A percentile compares a stretch with the other conserved stretches of the same genome.
Evolutionary conservation across 1,140 invertebrate species (phyloP).

Genomic region (Bicyclus anynana): DNA sequence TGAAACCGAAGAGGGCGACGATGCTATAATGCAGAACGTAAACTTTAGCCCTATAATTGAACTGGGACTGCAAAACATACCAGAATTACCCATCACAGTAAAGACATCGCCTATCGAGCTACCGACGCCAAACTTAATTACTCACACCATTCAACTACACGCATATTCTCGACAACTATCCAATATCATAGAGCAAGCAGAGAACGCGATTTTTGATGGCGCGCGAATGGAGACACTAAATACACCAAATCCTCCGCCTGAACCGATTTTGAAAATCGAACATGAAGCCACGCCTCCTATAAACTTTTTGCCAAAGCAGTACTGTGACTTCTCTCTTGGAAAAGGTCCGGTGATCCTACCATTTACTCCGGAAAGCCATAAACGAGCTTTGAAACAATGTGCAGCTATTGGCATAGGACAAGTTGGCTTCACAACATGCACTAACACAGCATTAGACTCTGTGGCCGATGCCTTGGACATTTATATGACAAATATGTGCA

Average conservation of each 20-base stretch:
- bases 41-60: slow-evolving; percentile 75
- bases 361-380: slow-evolving; percentile 66
- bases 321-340: slow-evolving; percentile 67
- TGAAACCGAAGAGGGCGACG: slow-evolving; percentile 52
- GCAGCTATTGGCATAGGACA: slow-evolving; percentile 70
- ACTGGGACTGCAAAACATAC: slow-evolving; percentile 71
- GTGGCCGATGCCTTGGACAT: slow-evolving; percentile 65
- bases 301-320: slow-evolving; percentile 62
- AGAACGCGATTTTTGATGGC: slow-evolving; percentile 56
- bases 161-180: slow-evolving; percentile 50
- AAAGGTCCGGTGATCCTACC: slow-evolving; percentile 60
- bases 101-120: slow-evolving; percentile 65
- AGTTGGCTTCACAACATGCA: slow-evolving; percentile 52
- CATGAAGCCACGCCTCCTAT: slow-evolving; percentile 53
- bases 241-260: slow-evolving; percentile 51
- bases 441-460: slow-evolving; percentile 61
- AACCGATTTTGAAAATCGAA: slow-evolving; percentile 45
- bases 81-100: slow-evolving; percentile 66
- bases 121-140: slow-evolving; percentile 62
- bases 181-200: slow-evolving; percentile 54
- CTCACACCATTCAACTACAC: slow-evolving; percentile 64
- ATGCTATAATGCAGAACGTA: slow-evolving; percentile 59
- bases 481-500: slow-evolving; percentile 69
- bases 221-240: slow-evolving; percentile 48
- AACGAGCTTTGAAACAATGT: slow-evolving; percentile 61